Conservation (phyloP, 2,888 invertebrate genomes). For the Aromia moschata region DNA sequence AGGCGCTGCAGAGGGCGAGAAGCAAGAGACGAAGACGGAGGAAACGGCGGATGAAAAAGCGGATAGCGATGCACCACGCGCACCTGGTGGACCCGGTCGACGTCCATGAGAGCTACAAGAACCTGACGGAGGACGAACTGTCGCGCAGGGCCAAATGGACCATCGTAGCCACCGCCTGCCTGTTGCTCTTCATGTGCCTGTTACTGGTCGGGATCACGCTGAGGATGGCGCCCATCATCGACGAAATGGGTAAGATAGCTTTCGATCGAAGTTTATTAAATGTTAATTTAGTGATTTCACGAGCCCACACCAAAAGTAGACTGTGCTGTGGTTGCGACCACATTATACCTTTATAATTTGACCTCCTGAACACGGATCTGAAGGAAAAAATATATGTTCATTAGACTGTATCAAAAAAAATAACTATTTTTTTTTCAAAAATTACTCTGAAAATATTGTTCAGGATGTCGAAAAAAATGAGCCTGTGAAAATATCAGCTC, state of each 20-base stretch:
- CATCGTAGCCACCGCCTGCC: constrained; percentile 89
- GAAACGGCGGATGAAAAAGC: constrained; percentile 53
- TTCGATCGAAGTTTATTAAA: too few relatives aligned
- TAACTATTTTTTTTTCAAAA: too few relatives aligned
- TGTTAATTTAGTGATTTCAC: too few relatives aligned
- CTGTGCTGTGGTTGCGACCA: too few relatives aligned
- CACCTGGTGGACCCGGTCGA: constrained; percentile 42
- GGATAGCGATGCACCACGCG: constrained; percentile 41
- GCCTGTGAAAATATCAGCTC: too few relatives aligned
- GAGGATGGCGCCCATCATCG: constrained; percentile 93
- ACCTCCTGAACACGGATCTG: too few relatives aligned
- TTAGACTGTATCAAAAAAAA: too few relatives aligned
- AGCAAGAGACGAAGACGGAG: constrained; percentile 59
- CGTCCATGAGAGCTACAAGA: constrained; percentile 46
- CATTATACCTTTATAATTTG: too few relatives aligned
- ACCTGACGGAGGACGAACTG: constrained; percentile 78
- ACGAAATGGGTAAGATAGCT: constrained; percentile 94
- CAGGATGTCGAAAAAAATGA: too few relatives aligned
- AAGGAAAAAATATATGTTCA: too few relatives aligned
- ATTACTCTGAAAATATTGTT: too few relatives aligned
- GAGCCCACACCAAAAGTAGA: too few relatives aligned
- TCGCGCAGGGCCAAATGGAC: constrained; percentile 88
- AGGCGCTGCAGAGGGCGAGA: constrained; percentile 54
- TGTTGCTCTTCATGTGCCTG: constrained; percentile 87
- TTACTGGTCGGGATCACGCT: constrained; percentile 90